A percentile compares a stretch with the other conserved stretches of the same genome.
These are phyloP conservation scores for Metridium senile DNA, from an alignment of 92 coral and sea anemone genomes.

Conservation along the genomic window DNA sequence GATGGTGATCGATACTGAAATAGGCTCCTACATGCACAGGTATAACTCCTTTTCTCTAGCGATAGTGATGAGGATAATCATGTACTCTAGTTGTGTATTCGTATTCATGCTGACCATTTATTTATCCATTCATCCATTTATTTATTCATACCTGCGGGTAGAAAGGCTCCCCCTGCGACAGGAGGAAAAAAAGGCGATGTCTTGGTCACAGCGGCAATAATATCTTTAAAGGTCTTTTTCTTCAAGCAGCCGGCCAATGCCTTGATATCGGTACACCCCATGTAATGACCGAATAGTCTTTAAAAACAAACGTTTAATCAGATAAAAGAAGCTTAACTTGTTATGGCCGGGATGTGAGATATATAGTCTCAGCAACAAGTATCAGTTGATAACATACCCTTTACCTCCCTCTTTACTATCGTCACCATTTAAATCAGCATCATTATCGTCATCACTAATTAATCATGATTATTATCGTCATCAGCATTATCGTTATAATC, in stretches of 20 bases:
- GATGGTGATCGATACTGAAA: no score
- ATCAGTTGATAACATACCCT: no score
- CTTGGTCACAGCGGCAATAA: neutral
- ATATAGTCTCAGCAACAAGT: no score
- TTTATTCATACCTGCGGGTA: slow-evolving; percentile 3
- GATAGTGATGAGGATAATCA: no score
- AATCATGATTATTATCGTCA: no score
- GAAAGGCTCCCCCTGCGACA: neutral
- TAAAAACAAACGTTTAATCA: neutral
- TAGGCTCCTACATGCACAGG: no score
- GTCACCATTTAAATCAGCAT: no score
- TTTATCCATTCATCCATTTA: neutral
- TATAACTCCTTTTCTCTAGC: no score
- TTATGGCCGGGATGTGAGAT: no score
- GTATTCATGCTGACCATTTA: neutral
- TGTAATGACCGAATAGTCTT: neutral
- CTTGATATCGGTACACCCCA: neutral
- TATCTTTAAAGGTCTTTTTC: neutral
- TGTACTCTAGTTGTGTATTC: neutral
- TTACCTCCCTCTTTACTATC: no score
- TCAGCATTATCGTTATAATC: no score
- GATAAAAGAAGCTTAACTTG: neutral
- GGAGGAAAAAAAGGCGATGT: neutral
- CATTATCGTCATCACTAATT: no score
- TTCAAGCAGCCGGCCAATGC: neutral